A percentile compares a stretch with the other conserved stretches of the same genome.
phyloP scores from a whole-genome alignment of 2,797 vertebrate species.

The Enteromius mattozi region DNA sequence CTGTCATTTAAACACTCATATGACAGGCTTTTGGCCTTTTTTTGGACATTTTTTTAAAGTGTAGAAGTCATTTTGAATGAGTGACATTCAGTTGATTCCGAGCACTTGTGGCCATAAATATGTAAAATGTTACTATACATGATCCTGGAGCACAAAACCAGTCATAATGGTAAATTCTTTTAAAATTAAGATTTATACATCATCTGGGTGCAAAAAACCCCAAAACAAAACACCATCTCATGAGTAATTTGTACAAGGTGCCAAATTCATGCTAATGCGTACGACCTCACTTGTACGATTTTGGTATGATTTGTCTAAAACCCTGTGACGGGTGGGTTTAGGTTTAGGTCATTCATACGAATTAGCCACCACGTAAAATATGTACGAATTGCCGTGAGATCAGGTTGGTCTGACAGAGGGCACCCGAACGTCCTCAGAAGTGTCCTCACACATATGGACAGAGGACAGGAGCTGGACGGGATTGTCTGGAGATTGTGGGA shows the following conservation, averaged over 20 bases:
- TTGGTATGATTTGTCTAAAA: too few species aligned
- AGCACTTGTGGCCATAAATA: not conserved
- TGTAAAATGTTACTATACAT: not conserved
- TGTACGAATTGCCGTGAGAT: too few species aligned
- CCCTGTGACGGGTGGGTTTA: too few species aligned
- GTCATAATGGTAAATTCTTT: not conserved
- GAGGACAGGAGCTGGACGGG: not conserved
- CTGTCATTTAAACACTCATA: not conserved
- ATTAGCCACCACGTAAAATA: too few species aligned
- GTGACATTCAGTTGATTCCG: not conserved
- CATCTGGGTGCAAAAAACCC: too few species aligned
- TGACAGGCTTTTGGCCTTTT: not conserved
- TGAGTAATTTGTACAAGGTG: too few species aligned
- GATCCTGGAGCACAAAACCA: not conserved
- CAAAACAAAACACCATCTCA: too few species aligned
- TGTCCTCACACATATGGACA: not conserved
- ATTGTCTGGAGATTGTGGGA: slow-evolving; percentile 12
- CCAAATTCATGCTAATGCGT: too few species aligned
- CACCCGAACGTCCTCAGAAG: not conserved
- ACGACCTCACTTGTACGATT: too few species aligned
- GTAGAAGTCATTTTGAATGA: not conserved
- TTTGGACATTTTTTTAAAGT: not conserved
- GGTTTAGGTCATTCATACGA: too few species aligned
- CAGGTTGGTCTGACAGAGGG: not conserved
- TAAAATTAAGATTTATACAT: not conserved